Conservation (phyloP, 2,113 vertebrate species). For the Danionella cerebrum region DNA sequence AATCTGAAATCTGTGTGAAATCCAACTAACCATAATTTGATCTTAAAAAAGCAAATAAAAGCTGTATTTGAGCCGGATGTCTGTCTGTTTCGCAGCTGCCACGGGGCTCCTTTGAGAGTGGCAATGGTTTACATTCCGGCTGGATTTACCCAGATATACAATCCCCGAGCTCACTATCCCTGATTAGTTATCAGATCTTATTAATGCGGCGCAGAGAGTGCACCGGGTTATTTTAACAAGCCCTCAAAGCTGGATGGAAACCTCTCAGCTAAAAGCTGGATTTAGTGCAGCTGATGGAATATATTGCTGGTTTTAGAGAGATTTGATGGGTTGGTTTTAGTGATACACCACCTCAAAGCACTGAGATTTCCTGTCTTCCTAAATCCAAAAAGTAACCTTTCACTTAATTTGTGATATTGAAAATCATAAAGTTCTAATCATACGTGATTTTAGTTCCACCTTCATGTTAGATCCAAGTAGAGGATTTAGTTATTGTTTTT, state of each 20-base stretch:
- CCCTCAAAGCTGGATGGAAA: slow-evolving; percentile 36
- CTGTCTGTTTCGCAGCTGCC: slow-evolving; percentile 61
- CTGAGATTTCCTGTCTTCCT: background rate
- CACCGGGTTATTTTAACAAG: slow-evolving; percentile 43
- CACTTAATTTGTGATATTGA: too few species aligned
- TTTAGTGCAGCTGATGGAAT: slow-evolving; percentile 23
- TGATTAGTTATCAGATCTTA: slow-evolving; percentile 57
- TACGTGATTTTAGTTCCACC: too few species aligned
- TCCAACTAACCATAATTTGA: slow-evolving; percentile 68
- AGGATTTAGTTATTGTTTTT: too few species aligned
- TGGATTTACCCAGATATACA: slow-evolving; percentile 65
- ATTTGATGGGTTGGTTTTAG: slow-evolving; percentile 12
- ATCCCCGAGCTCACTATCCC: slow-evolving; percentile 51
- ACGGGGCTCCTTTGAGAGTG: slow-evolving; percentile 40
- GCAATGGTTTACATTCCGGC: slow-evolving; percentile 62
- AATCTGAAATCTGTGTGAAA: slow-evolving; percentile 61
- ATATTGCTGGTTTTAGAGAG: slow-evolving; percentile 21
- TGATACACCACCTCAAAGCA: slow-evolving; percentile 5
- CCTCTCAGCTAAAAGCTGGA: background rate
- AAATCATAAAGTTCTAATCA: too few species aligned
- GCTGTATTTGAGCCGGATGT: slow-evolving; percentile 31
- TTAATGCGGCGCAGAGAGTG: slow-evolving; percentile 44
- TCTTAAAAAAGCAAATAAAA: slow-evolving; percentile 68
- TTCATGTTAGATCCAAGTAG: too few species aligned
- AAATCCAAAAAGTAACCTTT: too few species aligned